These are phyloP conservation scores for Calameuta idolon DNA, from an alignment of 2,888 invertebrate genomes.

Conservation along the genomic window DNA sequence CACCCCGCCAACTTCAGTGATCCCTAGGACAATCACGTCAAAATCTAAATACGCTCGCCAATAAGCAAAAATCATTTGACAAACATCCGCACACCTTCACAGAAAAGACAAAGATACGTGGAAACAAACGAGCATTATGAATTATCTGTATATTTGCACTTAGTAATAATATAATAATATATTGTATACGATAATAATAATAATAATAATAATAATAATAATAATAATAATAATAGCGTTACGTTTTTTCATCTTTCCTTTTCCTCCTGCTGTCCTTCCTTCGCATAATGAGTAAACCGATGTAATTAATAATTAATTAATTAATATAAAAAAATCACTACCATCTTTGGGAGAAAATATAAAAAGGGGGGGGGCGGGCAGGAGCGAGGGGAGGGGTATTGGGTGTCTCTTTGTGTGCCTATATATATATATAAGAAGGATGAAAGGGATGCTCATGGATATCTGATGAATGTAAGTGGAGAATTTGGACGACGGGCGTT, in stretches of 20 bases:
- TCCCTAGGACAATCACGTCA: too few species aligned
- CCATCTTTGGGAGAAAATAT: slow-evolving; percentile 59
- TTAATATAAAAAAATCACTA: slow-evolving; percentile 51
- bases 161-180: slow-evolving; percentile 47
- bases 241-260: slow-evolving; percentile 25
- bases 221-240: slow-evolving; percentile 27
- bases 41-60: too few species aligned
- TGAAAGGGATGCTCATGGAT: too few species aligned
- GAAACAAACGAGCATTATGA: slow-evolving; percentile 38
- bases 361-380: slow-evolving; percentile 31
- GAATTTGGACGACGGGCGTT: background rate
- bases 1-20: too few species aligned
- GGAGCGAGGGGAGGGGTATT: slow-evolving; percentile 4
- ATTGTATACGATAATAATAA: slow-evolving; percentile 24
- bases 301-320: slow-evolving; percentile 36
- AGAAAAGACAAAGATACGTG: too few species aligned
- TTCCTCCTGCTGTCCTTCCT: slow-evolving; percentile 9
- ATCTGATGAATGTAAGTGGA: background rate
- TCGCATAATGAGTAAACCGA: slow-evolving; percentile 34
- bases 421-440: too few species aligned
- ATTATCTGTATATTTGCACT: slow-evolving; percentile 59
- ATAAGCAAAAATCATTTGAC: too few species aligned
- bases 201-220: slow-evolving; percentile 15
- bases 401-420: too few species aligned
- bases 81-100: too few species aligned